Base-by-base conservation (phyloP, 2,113 vertebrate species). In the Pogona vitticeps region DNA sequence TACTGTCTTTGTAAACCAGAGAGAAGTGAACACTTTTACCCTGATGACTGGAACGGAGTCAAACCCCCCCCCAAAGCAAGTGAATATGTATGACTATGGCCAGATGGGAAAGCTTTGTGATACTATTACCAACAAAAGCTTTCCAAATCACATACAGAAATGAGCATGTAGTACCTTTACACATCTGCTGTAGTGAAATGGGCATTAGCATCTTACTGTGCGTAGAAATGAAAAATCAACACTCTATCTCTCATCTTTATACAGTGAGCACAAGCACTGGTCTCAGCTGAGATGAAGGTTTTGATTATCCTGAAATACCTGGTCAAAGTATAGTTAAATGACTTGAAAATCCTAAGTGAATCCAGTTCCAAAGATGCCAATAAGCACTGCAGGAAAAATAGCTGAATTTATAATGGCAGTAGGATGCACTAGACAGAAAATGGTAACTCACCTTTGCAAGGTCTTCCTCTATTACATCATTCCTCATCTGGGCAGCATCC, bases 381-480 rank as follows among this genome's bases (percentile, higher is more conserved):
- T 78, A 68, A 72, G 12, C 56, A 72, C 14, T 26, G 26, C 20
- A 76, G 56, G 68, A 13, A 42, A n/a, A 7, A n/a, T 9, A 76
- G 28, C 10, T 67, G 2, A n/a, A 9, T 52, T 28, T 59, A 20
- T n/a, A 40, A 79, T 1, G 40, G 17, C 33, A 31, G 46, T 31
- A 20, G 28, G 3, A 3, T 28, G 9, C 21, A 61, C 9, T 13
- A 5, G 33, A 31, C 13, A 78, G 58, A 80, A 70, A 26, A 73
- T 15, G 20, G 28, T 38, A 0, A 59, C 63, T 90, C 96, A 99
- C 99, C 98, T 99, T 99, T 90, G 98, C 98, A 92, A 99, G 96
- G 90, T 99, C 99, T 92, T 99, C 98, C 95, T 99, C 99, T 87
- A 99, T 99, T 89, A 99, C 98, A 93, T 99, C 99, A 92, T 99